Conservation (phyloP, 2,888 invertebrate genomes). For the Mayetiola destructor region DNA sequence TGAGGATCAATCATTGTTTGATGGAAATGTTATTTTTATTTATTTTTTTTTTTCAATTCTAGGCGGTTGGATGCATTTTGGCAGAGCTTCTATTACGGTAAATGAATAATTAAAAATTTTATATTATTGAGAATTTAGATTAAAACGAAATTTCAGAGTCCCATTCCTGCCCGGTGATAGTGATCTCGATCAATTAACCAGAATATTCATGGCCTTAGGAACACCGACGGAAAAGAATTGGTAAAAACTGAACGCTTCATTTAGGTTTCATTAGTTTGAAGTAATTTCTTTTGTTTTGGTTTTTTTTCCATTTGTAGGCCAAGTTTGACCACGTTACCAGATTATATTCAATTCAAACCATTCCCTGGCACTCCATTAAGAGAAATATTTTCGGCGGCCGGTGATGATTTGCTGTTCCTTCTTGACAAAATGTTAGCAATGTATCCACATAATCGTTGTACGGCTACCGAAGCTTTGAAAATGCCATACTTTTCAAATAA, state of each 20-base stretch:
- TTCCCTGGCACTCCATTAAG: constrained; percentile 71
- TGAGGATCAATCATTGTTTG: background rate
- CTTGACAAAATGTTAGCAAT: constrained; percentile 62
- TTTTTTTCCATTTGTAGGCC: constrained; percentile 40
- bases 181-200: constrained; percentile 89
- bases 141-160: constrained; percentile 32
- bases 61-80: constrained; percentile 89
- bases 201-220: constrained; percentile 89
- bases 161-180: constrained; percentile 95
- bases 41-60: background rate
- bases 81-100: constrained; percentile 76
- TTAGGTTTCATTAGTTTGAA: background rate
- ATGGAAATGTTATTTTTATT: background rate
- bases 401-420: constrained; percentile 76
- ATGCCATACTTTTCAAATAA: constrained; percentile 86
- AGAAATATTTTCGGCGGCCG: constrained; percentile 90
- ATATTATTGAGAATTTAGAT: background rate
- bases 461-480: constrained; percentile 69
- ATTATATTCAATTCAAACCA: constrained; percentile 84
- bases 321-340: constrained; percentile 62
- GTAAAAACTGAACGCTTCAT: constrained; percentile 31
- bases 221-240: constrained; percentile 85
- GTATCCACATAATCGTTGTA: constrained; percentile 68
- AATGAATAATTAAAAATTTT: background rate
- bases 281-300: too few species aligned